Evolutionary conservation across 2,888 invertebrate genomes (phyloP), one percentile per base, ranked within the genome.

Genomic region (Rotaria macrura): DNA sequence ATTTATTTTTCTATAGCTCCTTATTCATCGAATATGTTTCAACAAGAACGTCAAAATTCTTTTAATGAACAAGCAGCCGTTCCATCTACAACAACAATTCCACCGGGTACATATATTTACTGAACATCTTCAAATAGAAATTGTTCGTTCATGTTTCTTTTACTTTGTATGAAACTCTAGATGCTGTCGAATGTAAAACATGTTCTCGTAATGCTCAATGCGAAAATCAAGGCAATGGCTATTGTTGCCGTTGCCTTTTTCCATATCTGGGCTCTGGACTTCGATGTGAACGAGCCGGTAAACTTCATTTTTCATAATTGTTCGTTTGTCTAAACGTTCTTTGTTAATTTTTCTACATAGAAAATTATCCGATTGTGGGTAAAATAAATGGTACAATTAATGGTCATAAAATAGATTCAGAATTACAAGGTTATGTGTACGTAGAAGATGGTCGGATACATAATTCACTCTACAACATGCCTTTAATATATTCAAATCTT

Each of bases 141-240:
- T 52, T 52, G n/a, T n/a, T n/a, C n/a, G n/a, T n/a, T n/a, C n/a
- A n/a, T n/a, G n/a, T n/a, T n/a, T n/a, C n/a, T n/a, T n/a, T n/a
- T n/a, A n/a, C n/a, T 52, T 52, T 4, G 23, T 52, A 7, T 20
- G 3, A 52, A 52, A 29, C 25, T 79, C n/a, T 43, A 79, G 79
- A 79, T 79, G 79, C 79, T 12, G 4, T 79, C 25, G 79, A 79
- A 79, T 79, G 79, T 43, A 17, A 79, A 43, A 20, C 79, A 38
- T 79, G 79, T 79, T 43, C 79, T n/a, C 79, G 79, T 79, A 79
- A 79, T 79, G 43, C 79, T n/a, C 40, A 43, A 79, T 79, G 79
- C 14, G 79, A 79, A 43, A 79, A 43, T 79, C 43, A 43, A 43
- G 43, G 79, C 17, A 79, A 43, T n/a, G 43, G 79, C 9, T 79